Evolutionary conservation across 2,113 vertebrate species (phyloP).

Genomic region (Hipposideros armiger): DNA sequence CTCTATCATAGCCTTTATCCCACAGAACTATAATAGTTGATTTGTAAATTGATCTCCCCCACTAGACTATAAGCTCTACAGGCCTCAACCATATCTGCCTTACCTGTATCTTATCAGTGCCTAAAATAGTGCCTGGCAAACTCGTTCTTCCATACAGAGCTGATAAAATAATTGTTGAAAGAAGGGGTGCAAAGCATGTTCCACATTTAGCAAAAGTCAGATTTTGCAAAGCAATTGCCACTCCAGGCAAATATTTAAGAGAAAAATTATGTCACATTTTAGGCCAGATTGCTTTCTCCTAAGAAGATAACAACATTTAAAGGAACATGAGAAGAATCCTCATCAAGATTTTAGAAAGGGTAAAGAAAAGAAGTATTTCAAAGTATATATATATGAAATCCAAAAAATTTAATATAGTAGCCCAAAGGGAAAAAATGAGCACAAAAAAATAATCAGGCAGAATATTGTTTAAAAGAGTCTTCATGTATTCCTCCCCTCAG

Average conservation of each 20-base stretch:
- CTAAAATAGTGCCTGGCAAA: neutral
- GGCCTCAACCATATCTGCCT: neutral
- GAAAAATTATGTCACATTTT: neutral
- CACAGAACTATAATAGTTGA: neutral
- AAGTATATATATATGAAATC: neutral
- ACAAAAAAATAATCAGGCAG: neutral
- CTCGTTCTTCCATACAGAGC: neutral
- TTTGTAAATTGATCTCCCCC: neutral
- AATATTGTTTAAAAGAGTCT: neutral
- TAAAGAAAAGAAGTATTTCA: neutral
- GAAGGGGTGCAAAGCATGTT: neutral
- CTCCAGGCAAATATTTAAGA: neutral
- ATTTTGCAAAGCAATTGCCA: neutral
- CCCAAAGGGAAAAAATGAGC: neutral
- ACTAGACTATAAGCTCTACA: neutral
- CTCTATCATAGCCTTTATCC: neutral
- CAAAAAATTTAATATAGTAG: constrained; percentile 5
- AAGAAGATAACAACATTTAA: neutral
- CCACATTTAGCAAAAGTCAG: neutral
- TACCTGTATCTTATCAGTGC: neutral
- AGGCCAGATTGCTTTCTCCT: neutral
- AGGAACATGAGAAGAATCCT: neutral
- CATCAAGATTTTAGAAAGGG: neutral
- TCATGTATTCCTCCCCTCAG: neutral
- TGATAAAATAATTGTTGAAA: neutral